phyloP scores from a whole-genome alignment of 2,888 invertebrate species.

The Andrena hattorfiana region DNA sequence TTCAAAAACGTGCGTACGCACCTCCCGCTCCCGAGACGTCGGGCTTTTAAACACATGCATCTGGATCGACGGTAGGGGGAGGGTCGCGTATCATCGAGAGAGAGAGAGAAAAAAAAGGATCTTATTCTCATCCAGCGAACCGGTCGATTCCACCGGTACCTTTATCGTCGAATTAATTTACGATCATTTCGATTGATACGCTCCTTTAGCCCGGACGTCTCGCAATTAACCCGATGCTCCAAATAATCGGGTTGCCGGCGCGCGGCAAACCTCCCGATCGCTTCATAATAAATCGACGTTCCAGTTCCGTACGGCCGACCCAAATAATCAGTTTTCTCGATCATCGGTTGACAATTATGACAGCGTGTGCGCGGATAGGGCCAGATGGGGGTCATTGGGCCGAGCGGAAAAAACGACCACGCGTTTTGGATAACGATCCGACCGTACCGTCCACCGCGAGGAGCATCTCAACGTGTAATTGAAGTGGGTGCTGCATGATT shows the following conservation, averaged over 20 bases:
- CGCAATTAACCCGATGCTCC: conserved; percentile 67
- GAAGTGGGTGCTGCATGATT: conserved; percentile 56
- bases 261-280: conserved; percentile 40
- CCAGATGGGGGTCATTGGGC: conserved; percentile 62
- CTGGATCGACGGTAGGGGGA: conserved; percentile 10
- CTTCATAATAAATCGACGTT: conserved; percentile 70
- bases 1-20: background rate
- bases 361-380: conserved; percentile 41
- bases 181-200: conserved; percentile 57
- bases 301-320: conserved; percentile 67
- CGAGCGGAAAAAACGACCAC: conserved; percentile 25
- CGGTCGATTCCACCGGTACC: conserved; percentile 46
- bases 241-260: conserved; percentile 55
- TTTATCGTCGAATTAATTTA: conserved; percentile 61
- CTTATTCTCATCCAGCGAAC: conserved; percentile 34
- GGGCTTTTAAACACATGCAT: conserved; percentile 25
- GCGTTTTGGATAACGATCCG: conserved; percentile 57
- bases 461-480: conserved; percentile 47
- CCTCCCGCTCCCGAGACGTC: background rate
- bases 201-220: conserved; percentile 49
- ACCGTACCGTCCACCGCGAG: conserved; percentile 25
- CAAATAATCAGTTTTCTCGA: conserved; percentile 63
- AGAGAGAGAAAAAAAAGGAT: background rate
- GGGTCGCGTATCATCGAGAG: background rate
- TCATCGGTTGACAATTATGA: conserved; percentile 70